A percentile compares a stretch with the other conserved stretches of the same genome.
Conservation (phyloP, 2,113 vertebrate species). For the Oreotrochilus melanogaster region DNA sequence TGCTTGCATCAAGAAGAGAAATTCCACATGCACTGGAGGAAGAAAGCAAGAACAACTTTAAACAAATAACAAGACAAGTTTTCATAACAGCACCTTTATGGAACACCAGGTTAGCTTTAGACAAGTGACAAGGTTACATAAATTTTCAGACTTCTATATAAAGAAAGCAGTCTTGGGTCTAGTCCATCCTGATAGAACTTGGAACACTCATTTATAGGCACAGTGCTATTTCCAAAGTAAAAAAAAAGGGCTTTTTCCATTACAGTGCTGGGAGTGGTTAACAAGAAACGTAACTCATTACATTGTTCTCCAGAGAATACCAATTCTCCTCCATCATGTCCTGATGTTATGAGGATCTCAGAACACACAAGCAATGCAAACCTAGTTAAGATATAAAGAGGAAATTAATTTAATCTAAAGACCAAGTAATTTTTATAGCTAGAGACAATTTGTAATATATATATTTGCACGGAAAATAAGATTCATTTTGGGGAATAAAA, state of each 20-base stretch:
- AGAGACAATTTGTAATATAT: background rate
- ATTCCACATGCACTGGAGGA: background rate
- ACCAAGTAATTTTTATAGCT: background rate
- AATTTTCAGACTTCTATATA: slow-evolving; percentile 37
- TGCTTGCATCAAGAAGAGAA: background rate
- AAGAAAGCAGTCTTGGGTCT: slow-evolving; percentile 12
- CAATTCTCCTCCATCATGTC: background rate
- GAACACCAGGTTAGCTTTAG: slow-evolving; percentile 5
- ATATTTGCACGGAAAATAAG: background rate
- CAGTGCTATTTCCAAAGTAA: background rate
- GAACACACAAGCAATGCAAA: slow-evolving; percentile 6
- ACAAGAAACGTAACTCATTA: background rate
- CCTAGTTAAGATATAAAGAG: background rate
- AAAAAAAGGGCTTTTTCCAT: background rate
- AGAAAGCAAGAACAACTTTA: background rate
- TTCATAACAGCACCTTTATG: slow-evolving; percentile 34
- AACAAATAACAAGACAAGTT: background rate
- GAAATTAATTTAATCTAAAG: background rate
- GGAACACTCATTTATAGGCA: background rate
- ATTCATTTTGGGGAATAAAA: background rate
- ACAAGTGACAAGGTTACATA: slow-evolving; percentile 31
- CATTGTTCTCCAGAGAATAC: background rate
- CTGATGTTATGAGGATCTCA: background rate
- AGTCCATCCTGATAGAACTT: background rate
- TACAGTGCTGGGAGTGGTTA: slow-evolving; percentile 35